Evolutionary conservation across 2,113 vertebrate species (phyloP), one percentile per base, ranked within the genome.

Genomic region (Holacanthus passer): DNA sequence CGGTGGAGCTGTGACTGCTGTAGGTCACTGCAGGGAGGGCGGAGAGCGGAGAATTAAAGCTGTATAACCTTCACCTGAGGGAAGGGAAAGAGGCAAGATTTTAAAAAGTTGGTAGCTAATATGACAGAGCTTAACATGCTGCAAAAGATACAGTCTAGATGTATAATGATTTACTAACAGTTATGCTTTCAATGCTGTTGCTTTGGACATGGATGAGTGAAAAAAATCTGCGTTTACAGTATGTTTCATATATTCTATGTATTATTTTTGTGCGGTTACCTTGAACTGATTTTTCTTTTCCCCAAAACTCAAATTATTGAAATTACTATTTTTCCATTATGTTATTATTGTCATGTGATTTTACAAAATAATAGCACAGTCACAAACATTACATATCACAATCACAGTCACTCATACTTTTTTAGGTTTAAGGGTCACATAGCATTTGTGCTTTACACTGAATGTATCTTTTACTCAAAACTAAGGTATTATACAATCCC

Each of bases 11-110:
- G 60, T 68, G 76, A 19, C 59, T 31, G 58, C 72, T 72, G 76
- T 55, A 55, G 74, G 69, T 81, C 77, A 65, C 68, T 50, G 67
- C 67, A 76, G 76, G 29, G 62, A 41, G 29, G 63, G 45, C 37
- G 11, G 68, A 73, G 55, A 48, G 8, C 32, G 53, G 72, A 67
- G 37, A 77, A 53, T 48, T 7, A 19, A 71, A 77, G 66, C 60
- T 35, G 27, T 10, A 76, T 71, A 80, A 80, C 67, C 62, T 63
- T 73, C 35, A 68, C 19, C 68, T 9, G 13, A 64, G 59, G 68
- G 64, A 67, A 19, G 56, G 37, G 47, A 58, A 67, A 79, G 41
- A 59, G 19, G 43, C 48, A 29, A 39, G 50, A 27, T 39, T 81
- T 58, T 4, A 77, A 64, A 68, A 50, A 56, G 29, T 31, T 17